Evolutionary conservation across 1,140 invertebrate genomes (phyloP).

Genomic region (Aethina tumida): DNA sequence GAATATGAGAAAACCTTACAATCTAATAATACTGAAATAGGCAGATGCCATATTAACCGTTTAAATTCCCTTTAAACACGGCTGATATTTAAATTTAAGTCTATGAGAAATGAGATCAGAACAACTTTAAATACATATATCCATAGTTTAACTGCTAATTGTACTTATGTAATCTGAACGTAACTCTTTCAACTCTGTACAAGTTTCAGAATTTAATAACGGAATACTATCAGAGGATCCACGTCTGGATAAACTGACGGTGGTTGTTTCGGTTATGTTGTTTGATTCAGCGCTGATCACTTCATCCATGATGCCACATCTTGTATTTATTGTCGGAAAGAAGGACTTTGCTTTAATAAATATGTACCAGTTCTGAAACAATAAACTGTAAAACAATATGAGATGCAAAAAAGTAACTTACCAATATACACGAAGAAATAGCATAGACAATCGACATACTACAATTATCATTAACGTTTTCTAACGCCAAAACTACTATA

Average conservation of each 20-base stretch:
- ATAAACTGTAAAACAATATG: constrained; percentile 6
- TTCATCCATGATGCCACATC: constrained; percentile 19
- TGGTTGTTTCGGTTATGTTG: constrained; percentile 12
- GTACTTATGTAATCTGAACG: constrained; percentile 27
- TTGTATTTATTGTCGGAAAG: constrained; percentile 22
- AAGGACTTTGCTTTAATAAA: constrained; percentile 31
- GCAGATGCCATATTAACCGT: too few species aligned
- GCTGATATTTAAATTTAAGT: too few species aligned
- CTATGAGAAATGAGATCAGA: too few species aligned
- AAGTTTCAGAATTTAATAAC: constrained; percentile 27
- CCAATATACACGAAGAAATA: constrained; percentile 43
- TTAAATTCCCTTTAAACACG: too few species aligned
- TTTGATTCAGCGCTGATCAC: constrained; percentile 15
- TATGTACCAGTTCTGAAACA: constrained; percentile 34
- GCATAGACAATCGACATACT: constrained; percentile 49
- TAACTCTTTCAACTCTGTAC: constrained; percentile 32
- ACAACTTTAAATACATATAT: too few species aligned
- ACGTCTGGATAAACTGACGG: constrained; percentile 19
- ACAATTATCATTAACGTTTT: constrained; percentile 48
- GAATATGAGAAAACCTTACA: too few species aligned
- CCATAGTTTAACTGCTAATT: constrained; percentile 24
- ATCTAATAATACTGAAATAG: too few species aligned
- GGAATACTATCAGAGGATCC: constrained; percentile 33
- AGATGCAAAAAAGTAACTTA: constrained; percentile 28
- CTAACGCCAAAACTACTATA: constrained; percentile 58